Percentiles rank a stretch among this genome's conserved stretches.
Conservation (phyloP, 1,140 invertebrate genomes). For the Tetragonula clypearis region DNA sequence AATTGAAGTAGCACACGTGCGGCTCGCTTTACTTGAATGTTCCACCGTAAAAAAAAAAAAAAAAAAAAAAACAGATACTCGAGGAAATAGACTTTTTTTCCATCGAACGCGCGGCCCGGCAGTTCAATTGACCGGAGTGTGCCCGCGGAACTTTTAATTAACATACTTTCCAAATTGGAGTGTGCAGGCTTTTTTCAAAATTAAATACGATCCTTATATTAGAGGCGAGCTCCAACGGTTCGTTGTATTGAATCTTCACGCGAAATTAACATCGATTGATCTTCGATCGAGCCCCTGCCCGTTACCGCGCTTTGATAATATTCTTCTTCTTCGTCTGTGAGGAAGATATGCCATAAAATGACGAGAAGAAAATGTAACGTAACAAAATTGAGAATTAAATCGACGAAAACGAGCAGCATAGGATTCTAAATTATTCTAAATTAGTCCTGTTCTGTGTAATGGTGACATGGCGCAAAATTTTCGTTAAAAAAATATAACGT, state of each 20-base stretch:
- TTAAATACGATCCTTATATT: background rate
- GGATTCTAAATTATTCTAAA: background rate
- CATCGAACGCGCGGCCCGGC: background rate
- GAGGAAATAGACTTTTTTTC: background rate
- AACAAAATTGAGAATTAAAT: background rate
- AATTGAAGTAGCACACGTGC: conserved; percentile 19
- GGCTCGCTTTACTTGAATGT: background rate
- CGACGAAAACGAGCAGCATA: background rate
- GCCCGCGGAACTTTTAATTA: background rate
- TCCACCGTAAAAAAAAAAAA: background rate
- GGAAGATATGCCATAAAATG: no score
- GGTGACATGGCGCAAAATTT: no score
- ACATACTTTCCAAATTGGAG: background rate
- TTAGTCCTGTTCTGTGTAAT: no score
- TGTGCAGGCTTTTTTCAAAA: background rate
- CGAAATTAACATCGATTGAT: no score
- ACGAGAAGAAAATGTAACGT: no score
- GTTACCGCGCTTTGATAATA: no score
- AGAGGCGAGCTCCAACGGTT: no score
- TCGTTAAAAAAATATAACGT: no score
- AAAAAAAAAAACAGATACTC: background rate
- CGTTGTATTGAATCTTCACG: background rate
- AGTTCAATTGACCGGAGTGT: no score
- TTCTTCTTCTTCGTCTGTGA: no score
- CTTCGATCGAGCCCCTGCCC: no score